Base-by-base conservation (phyloP, 2,888 invertebrate species). In the Caenorhabditis wallacei region DNA sequence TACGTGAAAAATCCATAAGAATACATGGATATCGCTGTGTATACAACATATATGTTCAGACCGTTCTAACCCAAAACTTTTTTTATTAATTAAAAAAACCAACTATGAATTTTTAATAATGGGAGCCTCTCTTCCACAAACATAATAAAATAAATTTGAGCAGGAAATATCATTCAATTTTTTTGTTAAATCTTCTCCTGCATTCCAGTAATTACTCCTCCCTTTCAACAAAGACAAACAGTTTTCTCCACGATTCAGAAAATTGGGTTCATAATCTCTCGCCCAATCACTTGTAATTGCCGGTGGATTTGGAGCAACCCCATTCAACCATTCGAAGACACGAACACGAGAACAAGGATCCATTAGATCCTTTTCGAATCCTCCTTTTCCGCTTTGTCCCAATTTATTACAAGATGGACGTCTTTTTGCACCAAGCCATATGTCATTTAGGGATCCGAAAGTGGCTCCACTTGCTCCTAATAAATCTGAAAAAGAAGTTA, bases 121-220 rank as follows among this genome's bases (percentile, higher is more conserved):
- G n/a, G n/a, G n/a, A n/a, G n/a, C n/a, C n/a, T n/a, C n/a, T n/a
- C n/a, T n/a, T n/a, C n/a, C n/a, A n/a, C n/a, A n/a, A n/a, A n/a
- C n/a, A n/a, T n/a, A n/a, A n/a, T n/a, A n/a, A n/a, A n/a, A n/a
- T n/a, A n/a, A n/a, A n/a, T n/a, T n/a, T 3, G 7, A 2, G n/a
- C 63, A 63, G 1, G 46, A 46, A 10, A 63, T 18, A 43, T 63
- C 63, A 30, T 63, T 63, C n/a, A 63, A 18, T 11, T 63, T n/a
- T n/a, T n/a, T n/a, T n/a, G n/a, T n/a, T n/a, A n/a, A n/a, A n/a
- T 63, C 18, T 63, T 46, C 1, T 30, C n/a, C 5, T 7, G 18
- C 2, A 16, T 20, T 10, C 43, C 43, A n/a, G n/a, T n/a, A n/a
- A n/a, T n/a, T 5, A 0, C 1, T 37, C 20, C 13, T 2, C 22